Conservation (phyloP, 2,888 invertebrate genomes). For the Aphodius sticticus region DNA sequence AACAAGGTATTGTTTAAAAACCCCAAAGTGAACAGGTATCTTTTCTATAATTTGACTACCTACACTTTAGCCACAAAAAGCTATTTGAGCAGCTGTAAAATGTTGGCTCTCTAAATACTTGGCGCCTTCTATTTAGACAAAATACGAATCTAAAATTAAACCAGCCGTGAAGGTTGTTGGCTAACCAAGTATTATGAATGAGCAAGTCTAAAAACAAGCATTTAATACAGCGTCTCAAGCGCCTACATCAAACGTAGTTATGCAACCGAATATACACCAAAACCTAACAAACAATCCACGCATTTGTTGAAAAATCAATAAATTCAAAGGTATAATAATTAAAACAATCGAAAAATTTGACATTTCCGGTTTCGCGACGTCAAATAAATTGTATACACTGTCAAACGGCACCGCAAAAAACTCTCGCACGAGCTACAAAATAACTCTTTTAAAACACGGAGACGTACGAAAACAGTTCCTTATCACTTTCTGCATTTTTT, state of each 20-base stretch:
- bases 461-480: background rate
- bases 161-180: background rate
- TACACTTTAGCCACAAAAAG: too few relatives aligned
- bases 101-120: background rate
- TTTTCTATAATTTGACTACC: too few relatives aligned
- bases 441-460: background rate
- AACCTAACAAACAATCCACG: background rate
- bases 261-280: background rate
- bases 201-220: background rate
- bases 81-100: background rate
- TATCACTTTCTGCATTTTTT: background rate
- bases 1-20: too few relatives aligned
- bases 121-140: background rate
- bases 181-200: background rate
- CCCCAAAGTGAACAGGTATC: too few relatives aligned
- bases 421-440: background rate
- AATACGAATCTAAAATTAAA: background rate
- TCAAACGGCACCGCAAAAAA: background rate
- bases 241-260: background rate
- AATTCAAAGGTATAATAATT: background rate
- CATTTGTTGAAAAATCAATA: background rate
- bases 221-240: background rate
- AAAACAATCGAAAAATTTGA: background rate
- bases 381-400: background rate
- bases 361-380: background rate